phyloP scores from a whole-genome alignment of 2,888 invertebrate species.

The Temnothorax unifasciatus region DNA sequence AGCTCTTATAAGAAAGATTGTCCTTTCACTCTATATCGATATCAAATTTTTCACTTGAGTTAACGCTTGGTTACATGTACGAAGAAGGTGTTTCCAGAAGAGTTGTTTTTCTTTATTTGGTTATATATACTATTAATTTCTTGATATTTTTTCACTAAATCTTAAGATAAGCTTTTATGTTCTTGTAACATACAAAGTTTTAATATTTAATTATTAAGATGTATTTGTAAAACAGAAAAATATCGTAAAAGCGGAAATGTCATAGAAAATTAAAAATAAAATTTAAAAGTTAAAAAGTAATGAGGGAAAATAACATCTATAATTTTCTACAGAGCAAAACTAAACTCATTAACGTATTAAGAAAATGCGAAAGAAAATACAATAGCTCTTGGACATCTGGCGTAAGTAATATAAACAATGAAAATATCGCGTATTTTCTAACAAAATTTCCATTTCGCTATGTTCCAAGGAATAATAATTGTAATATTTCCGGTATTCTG shows the following conservation, averaged over 20 bases:
- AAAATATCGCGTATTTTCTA: neutral
- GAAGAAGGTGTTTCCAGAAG: neutral
- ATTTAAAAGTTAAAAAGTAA: neutral
- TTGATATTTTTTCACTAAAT: neutral
- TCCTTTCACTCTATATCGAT: neutral
- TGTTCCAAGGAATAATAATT: neutral
- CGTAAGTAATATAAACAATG: neutral
- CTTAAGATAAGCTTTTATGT: neutral
- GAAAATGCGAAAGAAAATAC: neutral
- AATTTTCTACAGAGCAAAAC: neutral
- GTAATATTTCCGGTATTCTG: neutral
- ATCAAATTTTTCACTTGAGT: neutral
- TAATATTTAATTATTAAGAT: neutral
- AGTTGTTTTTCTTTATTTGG: neutral
- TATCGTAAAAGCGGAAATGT: neutral
- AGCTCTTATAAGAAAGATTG: neutral
- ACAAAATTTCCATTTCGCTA: neutral
- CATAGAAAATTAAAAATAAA: neutral
- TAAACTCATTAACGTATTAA: constrained; percentile 3
- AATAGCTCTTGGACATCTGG: neutral
- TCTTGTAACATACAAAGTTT: neutral
- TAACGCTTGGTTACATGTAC: neutral
- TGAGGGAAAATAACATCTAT: neutral
- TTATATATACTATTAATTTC: neutral
- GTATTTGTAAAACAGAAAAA: neutral